Evolutionary conservation across 2,113 vertebrate species (phyloP).

Genomic region (Syrmaticus mikado): DNA sequence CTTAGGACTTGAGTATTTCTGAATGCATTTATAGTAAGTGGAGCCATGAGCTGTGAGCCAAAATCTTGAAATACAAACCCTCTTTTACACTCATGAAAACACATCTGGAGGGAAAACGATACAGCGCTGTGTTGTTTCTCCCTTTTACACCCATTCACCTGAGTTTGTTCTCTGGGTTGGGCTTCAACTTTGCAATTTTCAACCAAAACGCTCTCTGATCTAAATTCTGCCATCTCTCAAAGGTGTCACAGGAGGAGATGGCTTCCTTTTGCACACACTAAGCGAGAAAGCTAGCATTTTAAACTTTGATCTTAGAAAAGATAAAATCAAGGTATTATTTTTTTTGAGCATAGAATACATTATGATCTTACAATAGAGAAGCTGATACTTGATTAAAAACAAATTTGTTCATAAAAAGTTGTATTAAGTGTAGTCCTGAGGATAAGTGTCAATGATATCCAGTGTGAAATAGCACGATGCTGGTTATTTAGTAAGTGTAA

Average conservation of each 20-base stretch:
- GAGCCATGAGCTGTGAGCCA: background rate
- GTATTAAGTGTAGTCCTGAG: background rate
- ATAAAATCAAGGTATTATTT: background rate
- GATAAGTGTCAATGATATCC: background rate
- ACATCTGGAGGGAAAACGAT: background rate
- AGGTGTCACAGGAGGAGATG: background rate
- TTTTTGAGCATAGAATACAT: background rate
- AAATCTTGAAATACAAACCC: background rate
- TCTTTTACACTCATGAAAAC: background rate
- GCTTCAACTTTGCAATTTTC: background rate
- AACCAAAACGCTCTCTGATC: background rate
- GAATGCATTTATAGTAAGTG: rapidly evolving
- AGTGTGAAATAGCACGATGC: background rate
- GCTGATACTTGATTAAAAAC: background rate
- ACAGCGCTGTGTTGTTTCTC: background rate
- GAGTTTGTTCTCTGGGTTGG: background rate
- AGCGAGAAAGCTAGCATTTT: background rate
- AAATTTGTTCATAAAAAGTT: background rate
- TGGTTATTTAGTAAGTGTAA: background rate
- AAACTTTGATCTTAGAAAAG: background rate
- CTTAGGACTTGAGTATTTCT: background rate
- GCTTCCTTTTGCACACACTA: background rate
- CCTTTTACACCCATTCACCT: rapidly evolving
- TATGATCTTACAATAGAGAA: background rate
- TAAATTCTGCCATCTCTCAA: background rate